Evolutionary conservation across 2,797 vertebrate genomes (phyloP).

Genomic region (Gymnothorax reevesii): DNA sequence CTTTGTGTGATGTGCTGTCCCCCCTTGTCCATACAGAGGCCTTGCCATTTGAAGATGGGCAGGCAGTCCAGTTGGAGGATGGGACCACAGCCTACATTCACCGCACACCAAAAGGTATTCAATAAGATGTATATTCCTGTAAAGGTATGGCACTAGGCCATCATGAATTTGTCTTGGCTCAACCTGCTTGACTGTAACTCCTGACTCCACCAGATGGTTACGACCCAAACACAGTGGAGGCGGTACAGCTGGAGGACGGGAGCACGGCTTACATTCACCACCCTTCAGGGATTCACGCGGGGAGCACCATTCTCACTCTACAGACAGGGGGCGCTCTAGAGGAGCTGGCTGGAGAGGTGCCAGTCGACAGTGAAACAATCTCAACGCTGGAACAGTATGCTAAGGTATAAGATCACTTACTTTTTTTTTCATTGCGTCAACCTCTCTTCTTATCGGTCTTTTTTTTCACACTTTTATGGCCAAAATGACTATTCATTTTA

Average conservation of each 20-base stretch:
- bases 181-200: constrained; percentile 17
- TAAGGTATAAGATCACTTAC: constrained; percentile 64
- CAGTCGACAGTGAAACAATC: constrained; percentile 60
- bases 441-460: too few species aligned
- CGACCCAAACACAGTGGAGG: constrained; percentile 69
- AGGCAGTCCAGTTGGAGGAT: constrained; percentile 74
- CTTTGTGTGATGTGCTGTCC: not conserved
- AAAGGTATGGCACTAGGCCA: not conserved
- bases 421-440: too few species aligned
- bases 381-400: constrained; percentile 64
- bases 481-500: too few species aligned
- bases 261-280: constrained; percentile 77
- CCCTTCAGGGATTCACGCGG: constrained; percentile 57
- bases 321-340: constrained; percentile 66
- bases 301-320: constrained; percentile 64
- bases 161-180: not conserved
- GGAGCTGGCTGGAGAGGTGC: constrained; percentile 58
- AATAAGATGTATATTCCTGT: not conserved
- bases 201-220: constrained; percentile 63
- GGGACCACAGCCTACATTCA: constrained; percentile 76
- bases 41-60: constrained; percentile 74
- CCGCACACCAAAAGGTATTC: constrained; percentile 69
- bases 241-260: constrained; percentile 74
- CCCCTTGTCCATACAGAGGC: constrained; percentile 56
- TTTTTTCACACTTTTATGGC: too few species aligned